Evolutionary conservation across 2,888 invertebrate genomes (phyloP).

Genomic region (Cerastis rubricosa): DNA sequence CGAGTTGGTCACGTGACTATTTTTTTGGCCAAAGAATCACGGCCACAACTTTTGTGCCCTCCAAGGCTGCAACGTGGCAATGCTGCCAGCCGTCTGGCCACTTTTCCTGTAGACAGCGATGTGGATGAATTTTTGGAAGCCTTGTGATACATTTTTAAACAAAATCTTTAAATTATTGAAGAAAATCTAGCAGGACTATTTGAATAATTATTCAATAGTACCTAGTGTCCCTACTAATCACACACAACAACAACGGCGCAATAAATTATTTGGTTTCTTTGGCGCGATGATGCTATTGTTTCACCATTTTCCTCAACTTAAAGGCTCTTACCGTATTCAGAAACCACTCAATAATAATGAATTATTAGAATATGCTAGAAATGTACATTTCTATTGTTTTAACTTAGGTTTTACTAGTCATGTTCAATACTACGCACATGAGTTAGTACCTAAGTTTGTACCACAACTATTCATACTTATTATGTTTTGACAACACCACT

Average conservation of each 20-base stretch:
- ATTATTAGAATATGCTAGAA: neutral
- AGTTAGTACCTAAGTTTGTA: neutral
- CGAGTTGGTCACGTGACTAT: neutral
- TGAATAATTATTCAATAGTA: neutral
- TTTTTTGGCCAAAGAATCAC: neutral
- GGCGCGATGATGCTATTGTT: constrained; percentile 35
- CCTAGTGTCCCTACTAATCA: neutral
- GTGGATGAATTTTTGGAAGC: neutral
- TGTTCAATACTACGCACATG: neutral
- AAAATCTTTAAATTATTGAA: neutral
- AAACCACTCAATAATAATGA: neutral
- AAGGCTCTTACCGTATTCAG: constrained; percentile 9
- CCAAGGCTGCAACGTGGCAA: neutral
- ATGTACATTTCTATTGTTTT: neutral
- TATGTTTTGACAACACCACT: neutral
- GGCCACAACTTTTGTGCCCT: neutral
- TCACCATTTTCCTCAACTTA: constrained; percentile 37
- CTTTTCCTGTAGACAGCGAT: neutral
- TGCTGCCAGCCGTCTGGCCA: neutral
- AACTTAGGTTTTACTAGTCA: neutral
- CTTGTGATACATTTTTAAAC: neutral
- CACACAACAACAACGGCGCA: neutral
- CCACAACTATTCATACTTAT: constrained; percentile 6
- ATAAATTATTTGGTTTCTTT: neutral
- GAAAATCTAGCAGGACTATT: neutral